Evolutionary conservation across 2,888 invertebrate species (phyloP).

Genomic region (Rhagophthalmus giganteus): DNA sequence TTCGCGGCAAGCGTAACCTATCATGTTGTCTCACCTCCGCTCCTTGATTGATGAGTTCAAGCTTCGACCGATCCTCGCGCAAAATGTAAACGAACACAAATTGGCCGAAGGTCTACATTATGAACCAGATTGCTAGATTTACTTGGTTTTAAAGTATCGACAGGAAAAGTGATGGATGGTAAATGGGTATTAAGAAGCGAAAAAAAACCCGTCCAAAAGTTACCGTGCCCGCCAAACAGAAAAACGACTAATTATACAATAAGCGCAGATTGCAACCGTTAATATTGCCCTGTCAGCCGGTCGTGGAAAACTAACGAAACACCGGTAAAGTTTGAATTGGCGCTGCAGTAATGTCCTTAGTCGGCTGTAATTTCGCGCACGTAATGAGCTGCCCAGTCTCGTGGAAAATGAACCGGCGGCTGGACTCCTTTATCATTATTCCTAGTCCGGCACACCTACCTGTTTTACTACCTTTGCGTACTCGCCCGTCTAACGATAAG

Average conservation of each 20-base stretch:
- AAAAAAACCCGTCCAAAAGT: constrained; percentile 22
- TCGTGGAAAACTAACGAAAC: constrained; percentile 31
- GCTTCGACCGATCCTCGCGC: constrained; percentile 41
- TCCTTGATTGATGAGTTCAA: constrained; percentile 50
- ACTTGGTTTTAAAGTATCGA: constrained; percentile 35
- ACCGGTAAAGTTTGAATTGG: constrained; percentile 35
- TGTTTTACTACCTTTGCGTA: constrained; percentile 7
- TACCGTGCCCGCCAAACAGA: constrained; percentile 30
- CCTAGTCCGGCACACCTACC: constrained; percentile 10
- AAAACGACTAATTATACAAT: constrained; percentile 33
- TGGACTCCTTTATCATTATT: constrained; percentile 23
- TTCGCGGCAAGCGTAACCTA: constrained; percentile 50
- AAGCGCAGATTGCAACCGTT: constrained; percentile 34
- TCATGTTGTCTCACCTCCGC: constrained; percentile 50
- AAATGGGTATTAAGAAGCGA: constrained; percentile 3
- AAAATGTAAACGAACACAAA: constrained; percentile 53
- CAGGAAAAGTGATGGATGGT: constrained; percentile 19
- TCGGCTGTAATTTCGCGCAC: constrained; percentile 38
- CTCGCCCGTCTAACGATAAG: too few species aligned
- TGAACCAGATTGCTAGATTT: constrained; percentile 41
- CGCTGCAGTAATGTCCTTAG: constrained; percentile 35
- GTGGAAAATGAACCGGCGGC: constrained; percentile 52
- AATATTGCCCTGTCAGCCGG: constrained; percentile 39
- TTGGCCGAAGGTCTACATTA: constrained; percentile 49
- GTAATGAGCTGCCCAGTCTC: constrained; percentile 50